A percentile compares a stretch with the other conserved stretches of the same genome.
Conservation (phyloP, 2,888 invertebrate genomes). For the Drosophila anceps region DNA sequence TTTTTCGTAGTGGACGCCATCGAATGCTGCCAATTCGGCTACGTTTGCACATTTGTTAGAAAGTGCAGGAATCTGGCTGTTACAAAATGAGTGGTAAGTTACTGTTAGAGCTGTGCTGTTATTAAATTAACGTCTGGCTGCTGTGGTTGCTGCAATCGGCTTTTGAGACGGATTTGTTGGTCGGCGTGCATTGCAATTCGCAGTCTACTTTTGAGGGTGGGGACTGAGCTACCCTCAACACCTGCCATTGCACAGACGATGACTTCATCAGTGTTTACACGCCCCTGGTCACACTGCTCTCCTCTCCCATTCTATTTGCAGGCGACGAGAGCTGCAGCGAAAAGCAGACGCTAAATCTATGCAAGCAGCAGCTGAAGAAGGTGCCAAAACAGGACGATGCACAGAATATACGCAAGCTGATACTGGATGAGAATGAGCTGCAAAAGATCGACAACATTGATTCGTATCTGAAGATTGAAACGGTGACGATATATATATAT, state of each 20-base stretch:
- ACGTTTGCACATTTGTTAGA: conserved; percentile 15
- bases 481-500: conserved; percentile 86
- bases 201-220: conserved; percentile 69
- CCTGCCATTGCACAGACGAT: conserved; percentile 55
- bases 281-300: conserved; percentile 5
- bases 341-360: conserved; percentile 89
- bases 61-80: conserved; percentile 34
- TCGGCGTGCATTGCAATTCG: conserved; percentile 63
- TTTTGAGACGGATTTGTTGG: background rate
- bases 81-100: conserved; percentile 70
- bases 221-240: conserved; percentile 33
- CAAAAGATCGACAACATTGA: conserved; percentile 95
- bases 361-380: conserved; percentile 92
- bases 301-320: conserved; percentile 38
- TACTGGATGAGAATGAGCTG: conserved; percentile 94
- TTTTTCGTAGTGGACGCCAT: conserved; percentile 57
- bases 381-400: conserved; percentile 90
- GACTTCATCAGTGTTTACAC: conserved; percentile 68
- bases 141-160: background rate
- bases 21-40: conserved; percentile 48
- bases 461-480: conserved; percentile 91
- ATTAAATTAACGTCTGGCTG: background rate
- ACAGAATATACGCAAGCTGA: conserved; percentile 89
- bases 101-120: background rate
- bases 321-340: conserved; percentile 82